These are phyloP conservation scores for Alexandromys fortis DNA, from an alignment of 2,113 vertebrate genomes.

Conservation along the genomic window DNA sequence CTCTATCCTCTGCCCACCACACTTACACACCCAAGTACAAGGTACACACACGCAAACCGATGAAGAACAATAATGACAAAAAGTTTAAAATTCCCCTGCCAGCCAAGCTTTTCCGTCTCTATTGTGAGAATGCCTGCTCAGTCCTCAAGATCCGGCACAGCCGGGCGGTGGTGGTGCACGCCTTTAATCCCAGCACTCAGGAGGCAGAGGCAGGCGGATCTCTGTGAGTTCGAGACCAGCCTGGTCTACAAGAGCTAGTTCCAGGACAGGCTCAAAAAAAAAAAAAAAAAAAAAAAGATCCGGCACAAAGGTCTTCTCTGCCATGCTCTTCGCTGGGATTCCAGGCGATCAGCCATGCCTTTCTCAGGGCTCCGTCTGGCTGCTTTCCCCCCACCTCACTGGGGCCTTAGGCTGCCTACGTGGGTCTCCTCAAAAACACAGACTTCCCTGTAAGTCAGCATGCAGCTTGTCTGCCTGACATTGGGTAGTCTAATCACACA, in stretches of 20 bases:
- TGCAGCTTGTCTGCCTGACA: background rate
- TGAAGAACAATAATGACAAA: background rate
- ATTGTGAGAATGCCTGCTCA: background rate
- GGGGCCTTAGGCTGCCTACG: background rate
- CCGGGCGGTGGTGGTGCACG: too few relatives aligned
- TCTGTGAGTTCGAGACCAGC: too few relatives aligned
- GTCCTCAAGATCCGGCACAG: conserved; percentile 11
- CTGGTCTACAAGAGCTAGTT: too few relatives aligned
- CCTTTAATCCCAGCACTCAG: too few relatives aligned
- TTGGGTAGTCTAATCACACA: background rate
- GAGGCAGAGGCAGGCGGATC: too few relatives aligned
- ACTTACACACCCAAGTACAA: background rate
- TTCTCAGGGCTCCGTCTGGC: background rate
- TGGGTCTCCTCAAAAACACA: background rate
- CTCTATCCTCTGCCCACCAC: background rate
- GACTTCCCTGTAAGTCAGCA: background rate
- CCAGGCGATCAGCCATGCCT: background rate
- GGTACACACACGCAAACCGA: background rate
- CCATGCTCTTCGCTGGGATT: background rate
- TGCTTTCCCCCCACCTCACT: background rate
- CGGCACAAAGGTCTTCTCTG: background rate
- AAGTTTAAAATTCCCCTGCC: background rate
- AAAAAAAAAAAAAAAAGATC: too few relatives aligned
- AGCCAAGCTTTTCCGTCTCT: background rate
- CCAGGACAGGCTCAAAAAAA: too few relatives aligned